Percentiles rank a stretch among this genome's conserved stretches.
phyloP scores from a whole-genome alignment of 1,140 invertebrate species.

The Phthorimaea operculella region DNA sequence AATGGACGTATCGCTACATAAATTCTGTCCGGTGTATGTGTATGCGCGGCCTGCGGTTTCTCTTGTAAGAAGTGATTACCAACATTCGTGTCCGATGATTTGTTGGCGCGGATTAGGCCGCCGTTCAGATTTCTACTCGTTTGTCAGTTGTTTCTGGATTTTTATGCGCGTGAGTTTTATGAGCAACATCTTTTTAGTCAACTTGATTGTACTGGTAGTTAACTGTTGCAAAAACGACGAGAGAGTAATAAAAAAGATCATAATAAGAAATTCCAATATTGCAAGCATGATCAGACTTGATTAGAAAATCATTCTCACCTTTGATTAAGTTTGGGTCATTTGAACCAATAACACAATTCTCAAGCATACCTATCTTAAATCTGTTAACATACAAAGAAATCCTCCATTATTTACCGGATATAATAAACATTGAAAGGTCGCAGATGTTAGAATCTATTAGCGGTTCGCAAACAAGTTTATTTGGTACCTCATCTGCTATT shows the following conservation, averaged over 20 bases:
- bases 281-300: too few species aligned
- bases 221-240: too few species aligned
- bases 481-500: not conserved
- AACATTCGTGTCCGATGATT: not conserved
- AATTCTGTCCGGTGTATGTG: conserved; percentile 10
- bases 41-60: not conserved
- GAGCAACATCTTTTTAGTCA: too few species aligned
- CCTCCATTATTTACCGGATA: not conserved
- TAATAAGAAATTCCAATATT: too few species aligned
- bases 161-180: too few species aligned
- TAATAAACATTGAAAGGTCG: conserved; percentile 1
- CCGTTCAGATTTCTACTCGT: not conserved
- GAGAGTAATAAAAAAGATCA: too few species aligned
- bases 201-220: too few species aligned
- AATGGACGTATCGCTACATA: conserved; percentile 18
- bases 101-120: not conserved
- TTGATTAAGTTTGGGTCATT: too few species aligned
- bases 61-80: not conserved
- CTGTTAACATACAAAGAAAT: not conserved
- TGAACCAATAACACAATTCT: too few species aligned
- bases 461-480: conserved; percentile 1
- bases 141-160: not conserved
- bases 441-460: not conserved
- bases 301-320: too few species aligned
- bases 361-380: too few species aligned